Conservation (phyloP, 2,888 invertebrate genomes). For the Lutraria lutraria region DNA sequence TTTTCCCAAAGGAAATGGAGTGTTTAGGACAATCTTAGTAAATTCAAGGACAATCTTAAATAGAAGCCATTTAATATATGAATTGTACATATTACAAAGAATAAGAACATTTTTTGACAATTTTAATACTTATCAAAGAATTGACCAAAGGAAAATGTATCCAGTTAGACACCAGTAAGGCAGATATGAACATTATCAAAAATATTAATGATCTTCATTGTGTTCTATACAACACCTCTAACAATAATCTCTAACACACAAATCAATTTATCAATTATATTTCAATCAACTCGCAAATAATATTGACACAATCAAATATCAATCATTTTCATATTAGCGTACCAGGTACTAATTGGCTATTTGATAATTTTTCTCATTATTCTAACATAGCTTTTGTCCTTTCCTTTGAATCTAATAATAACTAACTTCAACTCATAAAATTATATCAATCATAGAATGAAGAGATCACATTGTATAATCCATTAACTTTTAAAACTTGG, state of each 20-base stretch:
- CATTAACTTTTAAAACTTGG: too few species aligned
- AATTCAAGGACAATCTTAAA: too few species aligned
- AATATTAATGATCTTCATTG: background rate
- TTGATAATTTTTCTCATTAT: background rate
- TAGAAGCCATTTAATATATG: too few species aligned
- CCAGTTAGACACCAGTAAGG: background rate
- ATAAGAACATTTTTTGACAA: too few species aligned
- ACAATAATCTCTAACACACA: background rate
- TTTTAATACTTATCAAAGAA: background rate
- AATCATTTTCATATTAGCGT: background rate
- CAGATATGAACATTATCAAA: background rate
- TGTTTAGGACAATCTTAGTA: too few species aligned
- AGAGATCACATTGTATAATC: background rate
- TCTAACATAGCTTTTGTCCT: background rate
- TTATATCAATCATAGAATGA: background rate
- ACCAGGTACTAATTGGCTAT: background rate
- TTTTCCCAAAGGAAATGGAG: too few species aligned
- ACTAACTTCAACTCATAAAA: background rate
- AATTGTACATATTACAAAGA: too few species aligned
- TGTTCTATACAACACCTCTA: background rate
- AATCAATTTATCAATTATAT: background rate
- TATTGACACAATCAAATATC: slow-evolving; percentile 4
- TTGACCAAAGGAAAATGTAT: background rate
- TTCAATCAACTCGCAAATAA: background rate
- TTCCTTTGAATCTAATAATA: background rate